Conservation (phyloP, 2,113 vertebrate species). For the Cheirogaleus medius region DNA sequence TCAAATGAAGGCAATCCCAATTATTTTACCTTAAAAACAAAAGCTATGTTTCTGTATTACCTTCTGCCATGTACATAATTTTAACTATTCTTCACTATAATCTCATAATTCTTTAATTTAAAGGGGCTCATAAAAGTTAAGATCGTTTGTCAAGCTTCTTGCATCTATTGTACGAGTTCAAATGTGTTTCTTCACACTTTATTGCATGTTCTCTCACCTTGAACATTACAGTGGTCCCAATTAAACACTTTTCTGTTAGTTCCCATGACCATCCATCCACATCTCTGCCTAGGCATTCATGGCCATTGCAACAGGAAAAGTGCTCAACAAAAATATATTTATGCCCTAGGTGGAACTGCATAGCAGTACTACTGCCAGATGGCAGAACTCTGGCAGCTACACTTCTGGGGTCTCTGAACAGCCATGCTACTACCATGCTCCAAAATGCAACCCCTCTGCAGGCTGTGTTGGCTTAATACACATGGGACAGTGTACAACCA, state of each 20-base stretch:
- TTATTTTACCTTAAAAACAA: constrained; percentile 82
- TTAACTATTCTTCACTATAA: constrained; percentile 1
- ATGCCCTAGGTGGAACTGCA: constrained; percentile 33
- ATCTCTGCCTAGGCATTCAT: constrained; percentile 33
- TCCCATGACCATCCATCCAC: constrained; percentile 40
- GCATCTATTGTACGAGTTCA: constrained; percentile 36
- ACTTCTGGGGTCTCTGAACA: constrained; percentile 75
- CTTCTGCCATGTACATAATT: not conserved
- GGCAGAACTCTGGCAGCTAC: constrained; percentile 73
- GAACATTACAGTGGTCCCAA: constrained; percentile 41
- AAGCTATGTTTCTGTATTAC: constrained; percentile 55
- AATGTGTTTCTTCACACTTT: constrained; percentile 39
- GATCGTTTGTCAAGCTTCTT: constrained; percentile 35
- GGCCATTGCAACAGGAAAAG: constrained; percentile 48
- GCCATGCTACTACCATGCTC: constrained; percentile 67
- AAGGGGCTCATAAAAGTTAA: constrained; percentile 50
- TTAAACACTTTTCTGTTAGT: constrained; percentile 48
- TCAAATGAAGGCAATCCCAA: constrained; percentile 81
- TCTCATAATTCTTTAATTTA: constrained; percentile 32
- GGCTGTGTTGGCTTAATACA: constrained; percentile 57
- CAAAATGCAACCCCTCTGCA: constrained; percentile 65
- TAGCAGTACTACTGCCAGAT: constrained; percentile 73
- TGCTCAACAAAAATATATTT: constrained; percentile 65
- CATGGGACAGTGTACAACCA: constrained; percentile 57
- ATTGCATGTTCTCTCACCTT: constrained; percentile 41